Percentiles rank a stretch among this genome's conserved stretches.
Conservation (phyloP, 2,113 vertebrate genomes). For the Neodontobutis hainanensis region DNA sequence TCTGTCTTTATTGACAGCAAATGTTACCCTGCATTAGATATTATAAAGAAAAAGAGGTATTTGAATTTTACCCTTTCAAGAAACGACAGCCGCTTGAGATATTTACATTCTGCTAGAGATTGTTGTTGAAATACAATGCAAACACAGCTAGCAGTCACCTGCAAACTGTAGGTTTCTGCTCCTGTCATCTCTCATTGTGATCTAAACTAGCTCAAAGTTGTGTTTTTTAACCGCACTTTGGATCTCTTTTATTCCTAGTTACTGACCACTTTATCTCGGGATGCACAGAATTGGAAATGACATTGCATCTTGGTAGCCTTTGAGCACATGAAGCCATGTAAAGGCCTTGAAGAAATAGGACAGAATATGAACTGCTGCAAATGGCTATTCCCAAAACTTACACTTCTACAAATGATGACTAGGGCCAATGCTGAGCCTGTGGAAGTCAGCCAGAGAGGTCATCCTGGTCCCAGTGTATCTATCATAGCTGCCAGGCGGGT, state of each 20-base stretch:
- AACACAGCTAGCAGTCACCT: no score
- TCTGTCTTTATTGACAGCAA: no score
- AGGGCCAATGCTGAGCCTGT: constrained; percentile 33
- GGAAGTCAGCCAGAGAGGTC: constrained; percentile 68
- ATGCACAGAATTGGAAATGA: constrained; percentile 12
- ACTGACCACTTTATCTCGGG: constrained; percentile 24
- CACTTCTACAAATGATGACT: constrained; percentile 41
- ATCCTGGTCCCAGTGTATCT: constrained; percentile 62
- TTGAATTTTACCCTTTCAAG: no score
- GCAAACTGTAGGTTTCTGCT: background rate
- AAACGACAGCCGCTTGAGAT: no score
- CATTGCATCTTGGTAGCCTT: constrained; percentile 22
- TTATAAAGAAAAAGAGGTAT: no score
- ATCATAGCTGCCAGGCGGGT: constrained; percentile 71
- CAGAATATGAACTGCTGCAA: constrained; percentile 16
- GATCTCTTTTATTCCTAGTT: constrained; percentile 15
- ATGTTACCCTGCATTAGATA: no score
- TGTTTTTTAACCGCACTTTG: background rate
- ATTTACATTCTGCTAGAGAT: no score
- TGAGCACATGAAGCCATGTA: constrained; percentile 2
- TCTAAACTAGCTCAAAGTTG: background rate
- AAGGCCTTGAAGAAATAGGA: constrained; percentile 33
- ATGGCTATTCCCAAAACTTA: constrained; percentile 43
- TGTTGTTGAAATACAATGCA: no score
- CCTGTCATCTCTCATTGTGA: background rate